Percentiles rank a stretch among this genome's conserved stretches.
Conservation (phyloP, 2,113 vertebrate genomes). For the Albula goreensis region DNA sequence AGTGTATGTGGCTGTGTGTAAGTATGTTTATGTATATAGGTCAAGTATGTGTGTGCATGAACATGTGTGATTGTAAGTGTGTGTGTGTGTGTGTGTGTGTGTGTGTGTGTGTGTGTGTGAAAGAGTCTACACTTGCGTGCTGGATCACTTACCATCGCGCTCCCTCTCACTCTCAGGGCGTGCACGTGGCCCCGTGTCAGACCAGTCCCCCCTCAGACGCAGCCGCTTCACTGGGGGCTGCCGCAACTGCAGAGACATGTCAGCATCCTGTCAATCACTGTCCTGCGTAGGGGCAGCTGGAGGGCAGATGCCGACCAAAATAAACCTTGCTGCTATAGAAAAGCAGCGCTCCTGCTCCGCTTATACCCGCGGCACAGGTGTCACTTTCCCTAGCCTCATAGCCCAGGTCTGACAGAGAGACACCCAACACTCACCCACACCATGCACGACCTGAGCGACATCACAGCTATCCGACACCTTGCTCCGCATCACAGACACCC, state of each 20-base stretch:
- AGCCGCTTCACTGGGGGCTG: conserved; percentile 96
- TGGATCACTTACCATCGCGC: conserved; percentile 80
- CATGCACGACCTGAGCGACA: neutral
- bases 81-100: neutral
- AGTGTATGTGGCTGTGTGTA: neutral
- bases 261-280: conserved; percentile 31
- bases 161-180: conserved; percentile 96
- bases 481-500: neutral
- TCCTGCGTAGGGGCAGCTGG: too few species aligned
- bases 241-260: conserved; percentile 73
- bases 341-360: neutral
- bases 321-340: neutral
- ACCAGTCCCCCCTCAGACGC: conserved; percentile 94
- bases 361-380: neutral
- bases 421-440: neutral
- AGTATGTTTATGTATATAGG: neutral
- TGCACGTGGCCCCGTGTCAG: conserved; percentile 94
- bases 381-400: neutral
- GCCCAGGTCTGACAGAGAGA: neutral
- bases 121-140: neutral
- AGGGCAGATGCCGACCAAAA: too few species aligned
- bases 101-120: neutral
- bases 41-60: neutral
- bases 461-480: neutral
- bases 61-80: neutral